Conservation (phyloP, 2,797 vertebrate species). For the Sebastes dallii region DNA sequence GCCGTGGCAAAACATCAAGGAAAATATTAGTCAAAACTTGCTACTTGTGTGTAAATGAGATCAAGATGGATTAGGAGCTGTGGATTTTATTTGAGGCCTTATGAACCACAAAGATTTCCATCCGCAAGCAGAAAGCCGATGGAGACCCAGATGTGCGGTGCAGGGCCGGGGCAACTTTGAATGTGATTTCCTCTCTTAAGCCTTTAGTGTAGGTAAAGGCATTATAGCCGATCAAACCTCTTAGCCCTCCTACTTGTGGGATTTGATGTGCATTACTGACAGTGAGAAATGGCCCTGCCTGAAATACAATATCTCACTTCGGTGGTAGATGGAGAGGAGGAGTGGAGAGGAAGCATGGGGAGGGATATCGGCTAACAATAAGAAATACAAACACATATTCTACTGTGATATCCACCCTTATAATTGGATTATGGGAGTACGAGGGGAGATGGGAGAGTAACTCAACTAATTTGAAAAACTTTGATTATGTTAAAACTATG, state of each 20-base stretch:
- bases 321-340: conserved; percentile 51
- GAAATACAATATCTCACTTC: conserved; percentile 84
- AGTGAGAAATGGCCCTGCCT: conserved; percentile 82
- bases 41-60: conserved; percentile 80
- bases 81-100: conserved; percentile 74
- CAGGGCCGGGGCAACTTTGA: conserved; percentile 65
- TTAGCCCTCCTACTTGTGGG: conserved; percentile 77
- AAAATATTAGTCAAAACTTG: conserved; percentile 81
- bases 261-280: conserved; percentile 86
- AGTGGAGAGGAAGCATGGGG: conserved; percentile 34
- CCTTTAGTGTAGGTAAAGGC: conserved; percentile 78
- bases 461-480: background rate
- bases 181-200: conserved; percentile 82
- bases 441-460: background rate
- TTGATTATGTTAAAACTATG: background rate
- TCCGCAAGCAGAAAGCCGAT: conserved; percentile 56
- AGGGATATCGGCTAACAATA: conserved; percentile 37
- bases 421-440: background rate
- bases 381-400: conserved; percentile 28
- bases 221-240: conserved; percentile 81
- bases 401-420: background rate
- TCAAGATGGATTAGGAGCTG: conserved; percentile 80
- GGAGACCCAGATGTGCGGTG: conserved; percentile 70
- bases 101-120: conserved; percentile 69
- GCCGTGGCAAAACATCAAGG: conserved; percentile 73